A percentile compares a stretch with the other conserved stretches of the same genome.
phyloP scores from a whole-genome alignment of 2,113 vertebrate genomes.

The Ophiodon elongatus region DNA sequence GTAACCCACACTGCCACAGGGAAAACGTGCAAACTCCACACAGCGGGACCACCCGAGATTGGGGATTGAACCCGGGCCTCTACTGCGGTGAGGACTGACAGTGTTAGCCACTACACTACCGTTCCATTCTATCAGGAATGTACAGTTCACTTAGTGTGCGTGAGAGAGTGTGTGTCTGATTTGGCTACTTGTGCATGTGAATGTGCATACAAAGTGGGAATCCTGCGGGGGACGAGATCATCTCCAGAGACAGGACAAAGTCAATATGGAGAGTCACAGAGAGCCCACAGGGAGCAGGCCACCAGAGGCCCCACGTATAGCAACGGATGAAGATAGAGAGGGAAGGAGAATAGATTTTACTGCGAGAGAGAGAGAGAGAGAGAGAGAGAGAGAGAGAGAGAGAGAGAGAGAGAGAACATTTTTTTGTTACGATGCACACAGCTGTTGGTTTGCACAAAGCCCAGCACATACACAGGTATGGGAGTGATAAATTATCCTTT shows the following conservation, averaged over 20 bases:
- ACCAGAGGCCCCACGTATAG: slow-evolving; percentile 58
- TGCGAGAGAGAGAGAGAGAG: background rate
- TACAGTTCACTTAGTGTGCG: background rate
- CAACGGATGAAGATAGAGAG: slow-evolving; percentile 53
- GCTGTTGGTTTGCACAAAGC: slow-evolving; percentile 54
- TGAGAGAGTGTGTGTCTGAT: background rate
- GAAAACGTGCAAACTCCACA: too few relatives aligned
- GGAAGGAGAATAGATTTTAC: slow-evolving; percentile 7
- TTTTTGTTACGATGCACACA: slow-evolving; percentile 26
- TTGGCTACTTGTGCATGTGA: slow-evolving; percentile 1
- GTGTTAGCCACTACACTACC: too few relatives aligned
- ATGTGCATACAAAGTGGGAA: slow-evolving; percentile 45
- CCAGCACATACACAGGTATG: background rate
- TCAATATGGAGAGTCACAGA: slow-evolving; percentile 71
- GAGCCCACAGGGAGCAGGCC: slow-evolving; percentile 66
- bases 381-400: background rate
- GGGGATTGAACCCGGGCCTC: too few relatives aligned
- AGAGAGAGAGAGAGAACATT: background rate
- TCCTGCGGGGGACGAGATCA: slow-evolving; percentile 65
- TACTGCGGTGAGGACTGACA: too few relatives aligned
- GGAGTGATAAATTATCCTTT: slow-evolving; percentile 50
- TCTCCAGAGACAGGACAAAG: slow-evolving; percentile 75
- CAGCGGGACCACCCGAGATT: too few relatives aligned
- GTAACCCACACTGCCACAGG: too few relatives aligned
- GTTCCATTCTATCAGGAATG: too few relatives aligned